Conservation (phyloP, 2,888 invertebrate species). For the Xanthia icteritia region DNA sequence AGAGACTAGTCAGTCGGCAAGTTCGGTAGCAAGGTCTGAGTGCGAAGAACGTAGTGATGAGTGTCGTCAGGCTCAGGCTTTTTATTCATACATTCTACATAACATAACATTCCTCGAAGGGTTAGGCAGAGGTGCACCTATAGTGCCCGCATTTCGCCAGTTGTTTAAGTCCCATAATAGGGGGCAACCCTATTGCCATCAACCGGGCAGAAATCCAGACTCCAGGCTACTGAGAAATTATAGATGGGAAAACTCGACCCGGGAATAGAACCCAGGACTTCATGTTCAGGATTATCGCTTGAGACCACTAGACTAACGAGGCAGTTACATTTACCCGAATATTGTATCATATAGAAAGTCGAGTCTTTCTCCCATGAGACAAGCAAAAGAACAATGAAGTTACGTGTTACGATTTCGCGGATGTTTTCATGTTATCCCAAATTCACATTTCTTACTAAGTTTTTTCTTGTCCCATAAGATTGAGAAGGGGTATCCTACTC, state of each 20-base stretch:
- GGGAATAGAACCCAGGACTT: too few relatives aligned
- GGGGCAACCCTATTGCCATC: not conserved
- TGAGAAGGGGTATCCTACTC: too few relatives aligned
- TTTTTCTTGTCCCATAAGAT: slow-evolving; percentile 11
- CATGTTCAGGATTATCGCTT: not conserved
- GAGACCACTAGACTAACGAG: not conserved
- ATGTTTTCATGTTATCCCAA: slow-evolving; percentile 26
- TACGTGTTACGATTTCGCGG: slow-evolving; percentile 38
- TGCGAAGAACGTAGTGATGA: not conserved
- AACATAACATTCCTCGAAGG: not conserved
- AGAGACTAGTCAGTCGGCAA: not conserved
- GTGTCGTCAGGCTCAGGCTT: not conserved
- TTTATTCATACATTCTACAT: not conserved
- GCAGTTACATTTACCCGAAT: not conserved
- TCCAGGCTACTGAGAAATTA: not conserved
- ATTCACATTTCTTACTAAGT: slow-evolving; percentile 7
- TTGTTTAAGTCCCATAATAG: not conserved
- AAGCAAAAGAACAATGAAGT: slow-evolving; percentile 31
- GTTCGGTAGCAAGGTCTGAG: not conserved
- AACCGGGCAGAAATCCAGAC: not conserved
- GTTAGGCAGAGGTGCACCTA: not conserved
- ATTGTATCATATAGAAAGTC: slow-evolving; percentile 14
- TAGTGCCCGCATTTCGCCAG: not conserved
- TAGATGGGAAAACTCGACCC: not conserved
- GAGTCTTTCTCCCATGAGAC: slow-evolving; percentile 24